Evolutionary conservation across 2,888 invertebrate species (phyloP).

Genomic region (Carcina quercana): DNA sequence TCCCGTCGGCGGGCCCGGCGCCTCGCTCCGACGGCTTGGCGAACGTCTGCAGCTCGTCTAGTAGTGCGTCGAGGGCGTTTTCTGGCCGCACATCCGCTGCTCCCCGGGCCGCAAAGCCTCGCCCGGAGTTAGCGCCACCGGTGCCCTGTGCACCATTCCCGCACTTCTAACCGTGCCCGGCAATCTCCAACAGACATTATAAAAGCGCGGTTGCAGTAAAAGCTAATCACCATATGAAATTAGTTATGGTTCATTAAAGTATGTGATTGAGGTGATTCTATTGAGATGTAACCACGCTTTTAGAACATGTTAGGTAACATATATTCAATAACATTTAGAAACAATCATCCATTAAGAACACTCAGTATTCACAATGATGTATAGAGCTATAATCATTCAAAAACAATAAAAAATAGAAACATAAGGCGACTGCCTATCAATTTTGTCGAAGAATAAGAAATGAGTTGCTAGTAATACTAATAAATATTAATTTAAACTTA

Average conservation of each 20-base stretch:
- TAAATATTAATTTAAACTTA: no score
- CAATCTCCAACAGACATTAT: slow-evolving; percentile 38
- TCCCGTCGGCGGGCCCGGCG: slow-evolving; percentile 69
- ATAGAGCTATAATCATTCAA: slow-evolving; percentile 52
- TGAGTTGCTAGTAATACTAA: neutral
- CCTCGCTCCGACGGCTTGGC: slow-evolving; percentile 77
- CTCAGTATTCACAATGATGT: slow-evolving; percentile 47
- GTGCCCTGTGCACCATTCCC: slow-evolving; percentile 61
- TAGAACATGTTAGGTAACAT: slow-evolving; percentile 34
- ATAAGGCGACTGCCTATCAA: slow-evolving; percentile 45
- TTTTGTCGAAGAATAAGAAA: slow-evolving; percentile 30
- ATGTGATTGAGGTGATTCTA: neutral
- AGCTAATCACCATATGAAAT: slow-evolving; percentile 10
- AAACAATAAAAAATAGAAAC: slow-evolving; percentile 46
- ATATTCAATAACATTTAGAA: slow-evolving; percentile 45
- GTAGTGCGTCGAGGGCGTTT: slow-evolving; percentile 97
- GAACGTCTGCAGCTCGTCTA: slow-evolving; percentile 94
- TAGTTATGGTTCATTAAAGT: neutral
- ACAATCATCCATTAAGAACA: slow-evolving; percentile 59
- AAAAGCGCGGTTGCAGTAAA: slow-evolving; percentile 52
- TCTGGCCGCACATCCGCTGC: slow-evolving; percentile 79
- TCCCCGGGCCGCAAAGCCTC: slow-evolving; percentile 41
- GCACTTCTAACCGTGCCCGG: slow-evolving; percentile 51
- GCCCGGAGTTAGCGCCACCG: slow-evolving; percentile 43
- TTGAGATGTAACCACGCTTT: slow-evolving; percentile 45